phyloP scores from a whole-genome alignment of 2,113 vertebrate species.

The Chaetodon auriga region DNA sequence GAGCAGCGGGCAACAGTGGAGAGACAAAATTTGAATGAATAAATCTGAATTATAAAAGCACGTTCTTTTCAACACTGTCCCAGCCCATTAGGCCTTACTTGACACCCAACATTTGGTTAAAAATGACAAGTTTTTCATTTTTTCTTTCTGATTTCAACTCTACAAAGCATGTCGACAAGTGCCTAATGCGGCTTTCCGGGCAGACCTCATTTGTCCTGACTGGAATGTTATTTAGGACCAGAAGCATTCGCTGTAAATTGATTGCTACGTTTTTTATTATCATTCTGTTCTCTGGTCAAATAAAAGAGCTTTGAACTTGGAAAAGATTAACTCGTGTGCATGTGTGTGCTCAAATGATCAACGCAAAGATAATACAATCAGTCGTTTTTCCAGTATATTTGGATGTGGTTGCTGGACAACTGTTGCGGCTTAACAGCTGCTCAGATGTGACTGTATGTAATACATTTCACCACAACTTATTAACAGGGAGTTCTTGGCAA shows the following conservation, averaged over 20 bases:
- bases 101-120: not conserved
- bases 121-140: slow-evolving; percentile 2
- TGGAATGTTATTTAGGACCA: slow-evolving; percentile 7
- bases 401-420: not conserved
- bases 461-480: not conserved
- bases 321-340: not conserved
- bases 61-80: not conserved
- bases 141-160: slow-evolving; percentile 13
- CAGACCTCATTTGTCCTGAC: slow-evolving; percentile 1
- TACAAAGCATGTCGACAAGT: slow-evolving; percentile 10
- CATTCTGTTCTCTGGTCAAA: slow-evolving; percentile 51
- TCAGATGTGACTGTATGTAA: not conserved
- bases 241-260: slow-evolving; percentile 45
- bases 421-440: not conserved
- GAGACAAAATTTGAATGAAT: slow-evolving; percentile 49
- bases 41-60: slow-evolving; percentile 34
- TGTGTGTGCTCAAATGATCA: slow-evolving; percentile 7
- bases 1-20: slow-evolving; percentile 19
- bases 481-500: not conserved
- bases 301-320: slow-evolving; percentile 67
- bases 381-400: not conserved
- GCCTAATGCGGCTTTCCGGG: slow-evolving; percentile 7
- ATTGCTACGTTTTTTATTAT: slow-evolving; percentile 18
- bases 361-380: not conserved
- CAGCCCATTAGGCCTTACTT: slow-evolving; percentile 12